Conservation (phyloP, 2,113 vertebrate species). For the Ursus arctos region DNA sequence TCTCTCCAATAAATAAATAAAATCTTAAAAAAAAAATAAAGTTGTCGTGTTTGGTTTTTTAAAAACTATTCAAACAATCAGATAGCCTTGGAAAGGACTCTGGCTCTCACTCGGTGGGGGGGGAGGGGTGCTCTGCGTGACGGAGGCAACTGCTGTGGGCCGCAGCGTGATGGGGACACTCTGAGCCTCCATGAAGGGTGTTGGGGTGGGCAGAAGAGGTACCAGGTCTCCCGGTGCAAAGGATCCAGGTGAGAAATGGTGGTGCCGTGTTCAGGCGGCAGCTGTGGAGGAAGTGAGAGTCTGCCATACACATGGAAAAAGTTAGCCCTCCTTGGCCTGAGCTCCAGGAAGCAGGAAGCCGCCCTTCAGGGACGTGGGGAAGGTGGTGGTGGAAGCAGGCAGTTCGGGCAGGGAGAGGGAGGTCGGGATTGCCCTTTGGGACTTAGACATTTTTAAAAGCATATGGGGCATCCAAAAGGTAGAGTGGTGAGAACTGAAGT, state of each 20-base stretch:
- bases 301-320: background rate
- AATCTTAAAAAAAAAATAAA: background rate
- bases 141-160: background rate
- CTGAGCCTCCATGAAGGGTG: background rate
- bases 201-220: accelerated
- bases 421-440: background rate
- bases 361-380: background rate
- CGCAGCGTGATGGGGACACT: background rate
- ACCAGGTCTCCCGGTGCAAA: background rate
- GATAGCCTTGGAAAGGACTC: background rate
- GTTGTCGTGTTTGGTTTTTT: background rate
- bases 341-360: background rate
- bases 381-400: accelerated
- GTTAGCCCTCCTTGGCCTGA: background rate
- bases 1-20: no score
- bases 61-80: background rate
- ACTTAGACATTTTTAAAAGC: background rate
- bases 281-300: background rate
- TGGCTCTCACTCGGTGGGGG: background rate
- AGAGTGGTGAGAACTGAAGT: background rate
- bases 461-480: background rate
- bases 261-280: background rate
- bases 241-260: background rate
- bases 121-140: background rate
- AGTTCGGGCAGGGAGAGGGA: background rate